phyloP scores from a whole-genome alignment of 1,140 invertebrate genomes.

The Cyphomyrmex costatus region DNA sequence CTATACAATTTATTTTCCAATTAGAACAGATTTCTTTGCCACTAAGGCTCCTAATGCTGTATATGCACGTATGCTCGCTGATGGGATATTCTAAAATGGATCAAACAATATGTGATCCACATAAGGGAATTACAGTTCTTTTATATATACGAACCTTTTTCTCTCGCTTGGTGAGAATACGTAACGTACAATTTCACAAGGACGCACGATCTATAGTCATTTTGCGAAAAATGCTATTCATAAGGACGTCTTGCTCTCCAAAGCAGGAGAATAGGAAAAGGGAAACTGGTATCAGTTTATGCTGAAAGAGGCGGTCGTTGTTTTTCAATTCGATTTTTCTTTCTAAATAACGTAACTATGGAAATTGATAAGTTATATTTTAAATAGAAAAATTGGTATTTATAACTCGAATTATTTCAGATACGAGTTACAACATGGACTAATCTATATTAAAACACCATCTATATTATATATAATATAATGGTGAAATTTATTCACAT shows the following conservation, averaged over 20 bases:
- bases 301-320: slow-evolving; percentile 74
- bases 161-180: slow-evolving; percentile 52
- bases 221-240: slow-evolving; percentile 59
- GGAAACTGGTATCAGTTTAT: slow-evolving; percentile 65
- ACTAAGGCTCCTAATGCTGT: slow-evolving; percentile 69
- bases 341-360: slow-evolving; percentile 56
- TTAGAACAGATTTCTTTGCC: slow-evolving; percentile 78
- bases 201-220: slow-evolving; percentile 62
- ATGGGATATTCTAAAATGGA: slow-evolving; percentile 52
- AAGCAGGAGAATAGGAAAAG: slow-evolving; percentile 63
- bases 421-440: slow-evolving; percentile 3
- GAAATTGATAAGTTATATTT: slow-evolving; percentile 27
- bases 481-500: slow-evolving; percentile 22
- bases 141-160: slow-evolving; percentile 33
- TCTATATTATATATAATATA: slow-evolving; percentile 32
- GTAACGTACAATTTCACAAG: slow-evolving; percentile 59
- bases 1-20: slow-evolving; percentile 81
- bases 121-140: slow-evolving; percentile 55
- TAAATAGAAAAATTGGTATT: neutral
- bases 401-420: neutral
- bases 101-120: slow-evolving; percentile 46
- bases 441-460: slow-evolving; percentile 42
- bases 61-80: slow-evolving; percentile 59
- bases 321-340: slow-evolving; percentile 60
- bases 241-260: slow-evolving; percentile 53